Percentiles rank a stretch among this genome's conserved stretches.
These are phyloP conservation scores for Xenopus borealis DNA, from an alignment of 2,113 vertebrate species.

Conservation along the genomic window DNA sequence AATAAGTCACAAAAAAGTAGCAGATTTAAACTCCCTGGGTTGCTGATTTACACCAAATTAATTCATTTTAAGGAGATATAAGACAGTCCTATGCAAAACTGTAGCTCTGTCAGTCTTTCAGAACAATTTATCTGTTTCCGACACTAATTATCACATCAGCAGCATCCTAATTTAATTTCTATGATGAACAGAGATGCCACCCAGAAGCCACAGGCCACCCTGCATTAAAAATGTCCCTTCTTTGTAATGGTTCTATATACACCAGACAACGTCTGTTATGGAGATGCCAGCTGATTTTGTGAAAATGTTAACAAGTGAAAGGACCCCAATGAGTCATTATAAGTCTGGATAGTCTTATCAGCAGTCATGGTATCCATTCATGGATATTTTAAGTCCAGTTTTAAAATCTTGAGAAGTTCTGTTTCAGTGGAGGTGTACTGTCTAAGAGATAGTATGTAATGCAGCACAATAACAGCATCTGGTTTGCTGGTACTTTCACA, in stretches of 20 bases:
- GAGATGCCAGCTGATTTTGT: no score
- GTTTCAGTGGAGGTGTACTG: no score
- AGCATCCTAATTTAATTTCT: constrained; percentile 48
- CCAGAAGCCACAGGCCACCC: constrained; percentile 24
- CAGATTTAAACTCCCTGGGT: constrained; percentile 44
- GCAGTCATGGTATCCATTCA: no score
- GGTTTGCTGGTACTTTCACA: no score
- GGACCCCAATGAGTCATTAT: no score
- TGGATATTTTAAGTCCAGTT: no score
- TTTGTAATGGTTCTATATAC: background rate
- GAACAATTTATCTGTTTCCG: constrained; percentile 50
- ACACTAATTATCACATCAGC: constrained; percentile 48
- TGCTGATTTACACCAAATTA: constrained; percentile 41
- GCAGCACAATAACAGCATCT: no score
- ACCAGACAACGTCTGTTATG: no score
- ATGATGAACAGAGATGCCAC: constrained; percentile 34
- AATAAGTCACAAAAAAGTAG: constrained; percentile 53
- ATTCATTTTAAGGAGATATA: constrained; percentile 48
- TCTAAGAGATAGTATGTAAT: no score
- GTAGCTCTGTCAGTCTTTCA: constrained; percentile 22
- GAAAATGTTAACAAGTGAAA: no score
- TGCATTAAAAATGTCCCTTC: constrained; percentile 1
- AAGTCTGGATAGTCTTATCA: no score
- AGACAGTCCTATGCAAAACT: constrained; percentile 31
- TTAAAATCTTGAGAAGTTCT: no score